phyloP scores from a whole-genome alignment of 2,113 vertebrate species.

The Gorsachius goisagi region DNA sequence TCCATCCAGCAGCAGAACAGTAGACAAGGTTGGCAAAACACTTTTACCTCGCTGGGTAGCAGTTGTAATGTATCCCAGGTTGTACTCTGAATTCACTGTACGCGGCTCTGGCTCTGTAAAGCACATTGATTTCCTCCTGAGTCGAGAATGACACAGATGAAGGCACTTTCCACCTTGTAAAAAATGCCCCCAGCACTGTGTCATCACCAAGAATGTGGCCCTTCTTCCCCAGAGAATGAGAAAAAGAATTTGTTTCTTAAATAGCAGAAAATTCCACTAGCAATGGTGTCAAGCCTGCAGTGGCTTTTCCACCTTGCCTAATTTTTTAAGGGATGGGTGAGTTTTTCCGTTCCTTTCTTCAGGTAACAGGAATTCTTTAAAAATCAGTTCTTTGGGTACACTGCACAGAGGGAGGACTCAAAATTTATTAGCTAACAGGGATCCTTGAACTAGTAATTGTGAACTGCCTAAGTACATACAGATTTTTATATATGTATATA shows the following conservation, averaged over 20 bases:
- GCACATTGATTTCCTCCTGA: not conserved
- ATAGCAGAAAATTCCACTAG: not conserved
- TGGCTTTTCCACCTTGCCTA: not conserved
- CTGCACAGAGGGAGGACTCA: not conserved
- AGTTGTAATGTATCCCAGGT: not conserved
- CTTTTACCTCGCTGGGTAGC: not conserved
- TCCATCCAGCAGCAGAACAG: not conserved
- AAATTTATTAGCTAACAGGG: not conserved
- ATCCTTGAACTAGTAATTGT: not conserved
- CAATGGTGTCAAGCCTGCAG: not conserved
- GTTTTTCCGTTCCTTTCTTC: not conserved
- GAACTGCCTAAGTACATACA: not conserved
- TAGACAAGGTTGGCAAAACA: not conserved
- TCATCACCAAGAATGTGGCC: not conserved
- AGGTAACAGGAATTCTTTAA: not conserved
- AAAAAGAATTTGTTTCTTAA: not conserved
- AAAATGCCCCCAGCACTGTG: not conserved
- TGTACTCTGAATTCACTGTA: not conserved
- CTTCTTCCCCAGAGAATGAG: not conserved
- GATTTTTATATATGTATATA: not conserved
- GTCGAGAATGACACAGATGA: not conserved
- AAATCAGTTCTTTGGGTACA: not conserved
- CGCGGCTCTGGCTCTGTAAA: not conserved
- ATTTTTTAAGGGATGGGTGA: not conserved
- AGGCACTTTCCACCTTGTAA: not conserved